Conservation (phyloP, 1,140 invertebrate species). For the Nephotettix cincticeps region DNA sequence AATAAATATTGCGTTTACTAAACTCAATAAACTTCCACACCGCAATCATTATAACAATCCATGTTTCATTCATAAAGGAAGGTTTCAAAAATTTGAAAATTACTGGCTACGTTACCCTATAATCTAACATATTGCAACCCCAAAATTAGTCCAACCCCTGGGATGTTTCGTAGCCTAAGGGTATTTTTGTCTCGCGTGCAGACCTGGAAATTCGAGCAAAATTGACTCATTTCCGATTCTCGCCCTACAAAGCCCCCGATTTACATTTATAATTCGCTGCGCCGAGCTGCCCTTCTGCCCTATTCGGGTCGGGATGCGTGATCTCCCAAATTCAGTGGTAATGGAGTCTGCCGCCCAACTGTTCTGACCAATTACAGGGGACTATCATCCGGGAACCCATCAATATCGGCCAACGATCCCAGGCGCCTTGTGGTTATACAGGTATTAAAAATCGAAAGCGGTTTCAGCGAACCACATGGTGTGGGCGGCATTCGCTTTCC, state of each 20-base stretch:
- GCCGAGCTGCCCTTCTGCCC: background rate
- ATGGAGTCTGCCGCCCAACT: constrained; percentile 5
- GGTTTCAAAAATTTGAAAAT: too few species aligned
- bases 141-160: too few species aligned
- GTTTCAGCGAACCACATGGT: constrained; percentile 7
- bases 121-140: too few species aligned
- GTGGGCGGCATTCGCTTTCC: background rate
- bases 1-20: too few species aligned
- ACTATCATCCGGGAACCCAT: background rate
- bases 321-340: background rate
- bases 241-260: background rate
- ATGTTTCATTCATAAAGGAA: too few species aligned
- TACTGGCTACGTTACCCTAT: too few species aligned
- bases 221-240: too few species aligned
- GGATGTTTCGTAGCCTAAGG: too few species aligned
- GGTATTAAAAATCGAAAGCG: constrained; percentile 19
- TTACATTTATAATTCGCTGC: constrained; percentile 1
- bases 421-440: constrained; percentile 11
- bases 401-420: constrained; percentile 1
- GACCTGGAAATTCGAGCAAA: too few species aligned
- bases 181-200: too few species aligned
- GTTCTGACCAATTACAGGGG: constrained; percentile 9
- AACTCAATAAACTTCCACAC: too few species aligned
- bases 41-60: too few species aligned
- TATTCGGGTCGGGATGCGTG: background rate